Evolutionary conservation across 2,888 invertebrate genomes (phyloP).

Genomic region (Rhodophaea formosa): DNA sequence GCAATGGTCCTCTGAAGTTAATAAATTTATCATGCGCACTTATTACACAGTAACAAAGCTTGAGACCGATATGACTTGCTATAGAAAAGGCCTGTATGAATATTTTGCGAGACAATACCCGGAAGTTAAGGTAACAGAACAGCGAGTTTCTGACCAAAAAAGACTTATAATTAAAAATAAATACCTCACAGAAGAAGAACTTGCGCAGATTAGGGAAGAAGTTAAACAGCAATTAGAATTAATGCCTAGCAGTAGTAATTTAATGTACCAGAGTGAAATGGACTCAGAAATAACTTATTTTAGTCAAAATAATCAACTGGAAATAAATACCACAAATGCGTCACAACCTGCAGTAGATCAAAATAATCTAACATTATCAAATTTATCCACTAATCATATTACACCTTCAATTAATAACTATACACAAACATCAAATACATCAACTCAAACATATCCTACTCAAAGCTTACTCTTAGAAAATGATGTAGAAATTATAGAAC

Average conservation of each 20-base stretch:
- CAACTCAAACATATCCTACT: not conserved
- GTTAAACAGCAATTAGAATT: not conserved
- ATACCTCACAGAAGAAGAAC: constrained; percentile 5
- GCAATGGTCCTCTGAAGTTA: too few relatives aligned
- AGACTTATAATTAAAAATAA: constrained; percentile 27
- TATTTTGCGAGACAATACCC: constrained; percentile 25
- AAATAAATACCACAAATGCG: not conserved
- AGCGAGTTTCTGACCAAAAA: constrained; percentile 29
- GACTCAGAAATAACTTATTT: too few relatives aligned
- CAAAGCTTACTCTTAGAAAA: not conserved
- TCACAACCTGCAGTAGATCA: not conserved
- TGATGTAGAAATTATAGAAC: not conserved
- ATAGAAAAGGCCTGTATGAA: too few relatives aligned
- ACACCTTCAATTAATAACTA: too few relatives aligned
- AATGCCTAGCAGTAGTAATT: too few relatives aligned
- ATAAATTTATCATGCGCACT: too few relatives aligned
- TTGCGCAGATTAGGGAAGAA: not conserved
- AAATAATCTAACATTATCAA: not conserved
- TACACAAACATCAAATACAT: not conserved
- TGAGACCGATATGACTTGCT: too few relatives aligned
- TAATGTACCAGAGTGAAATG: too few relatives aligned
- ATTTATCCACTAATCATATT: too few relatives aligned
- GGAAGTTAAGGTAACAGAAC: constrained; percentile 24
- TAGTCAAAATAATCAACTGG: too few relatives aligned
- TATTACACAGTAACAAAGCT: too few relatives aligned